Evolutionary conservation across 2,888 invertebrate genomes (phyloP).

Genomic region (Mystacides longicornis): DNA sequence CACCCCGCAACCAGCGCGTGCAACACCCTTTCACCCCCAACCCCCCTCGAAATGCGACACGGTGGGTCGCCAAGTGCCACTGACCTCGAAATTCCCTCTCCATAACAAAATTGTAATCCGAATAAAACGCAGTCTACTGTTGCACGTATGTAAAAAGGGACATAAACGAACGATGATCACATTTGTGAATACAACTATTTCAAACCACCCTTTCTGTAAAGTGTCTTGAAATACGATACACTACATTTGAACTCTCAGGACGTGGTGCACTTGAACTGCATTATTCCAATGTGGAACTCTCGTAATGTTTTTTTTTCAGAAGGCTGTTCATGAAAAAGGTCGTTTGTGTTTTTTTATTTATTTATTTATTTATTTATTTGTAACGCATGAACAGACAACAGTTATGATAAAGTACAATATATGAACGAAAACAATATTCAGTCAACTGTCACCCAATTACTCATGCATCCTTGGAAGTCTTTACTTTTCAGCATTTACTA

Average conservation of each 20-base stretch:
- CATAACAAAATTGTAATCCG: conserved; percentile 9
- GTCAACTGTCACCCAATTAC: too few species aligned
- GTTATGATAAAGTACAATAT: too few species aligned
- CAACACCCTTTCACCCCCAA: conserved; percentile 26
- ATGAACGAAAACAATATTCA: too few species aligned
- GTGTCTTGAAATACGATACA: neutral
- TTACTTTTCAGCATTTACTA: too few species aligned
- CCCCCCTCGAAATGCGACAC: conserved; percentile 35
- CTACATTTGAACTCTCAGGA: neutral
- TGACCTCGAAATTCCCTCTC: conserved; percentile 33
- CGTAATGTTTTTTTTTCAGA: neutral
- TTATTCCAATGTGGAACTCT: neutral
- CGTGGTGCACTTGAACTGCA: neutral
- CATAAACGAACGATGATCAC: neutral
- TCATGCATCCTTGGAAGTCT: too few species aligned
- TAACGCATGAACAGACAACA: too few species aligned
- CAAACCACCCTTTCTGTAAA: neutral
- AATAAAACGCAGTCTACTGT: neutral
- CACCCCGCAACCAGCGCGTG: conserved; percentile 8
- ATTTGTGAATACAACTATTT: neutral
- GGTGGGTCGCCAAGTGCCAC: conserved; percentile 42
- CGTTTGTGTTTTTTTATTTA: too few species aligned
- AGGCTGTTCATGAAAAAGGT: neutral
- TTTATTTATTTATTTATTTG: too few species aligned
- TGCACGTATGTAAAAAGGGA: neutral